Evolutionary conservation across 2,113 vertebrate species (phyloP).

Genomic region (Polypterus senegalus): DNA sequence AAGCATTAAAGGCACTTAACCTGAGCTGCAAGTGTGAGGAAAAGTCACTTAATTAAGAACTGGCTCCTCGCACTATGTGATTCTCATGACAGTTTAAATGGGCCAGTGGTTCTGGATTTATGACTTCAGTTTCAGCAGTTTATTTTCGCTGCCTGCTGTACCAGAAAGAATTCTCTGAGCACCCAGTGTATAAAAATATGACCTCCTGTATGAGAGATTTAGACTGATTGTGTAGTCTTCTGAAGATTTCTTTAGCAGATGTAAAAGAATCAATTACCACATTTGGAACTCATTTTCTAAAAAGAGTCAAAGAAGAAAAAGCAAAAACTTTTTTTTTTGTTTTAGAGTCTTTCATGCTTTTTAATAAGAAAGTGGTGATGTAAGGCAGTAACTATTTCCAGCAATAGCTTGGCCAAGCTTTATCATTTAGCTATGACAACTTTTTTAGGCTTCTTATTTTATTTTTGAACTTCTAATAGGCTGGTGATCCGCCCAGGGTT

Average conservation of each 20-base stretch:
- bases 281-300: conserved; percentile 66
- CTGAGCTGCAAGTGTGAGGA: too few species aligned
- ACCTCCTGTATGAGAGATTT: conserved; percentile 34
- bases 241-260: conserved; percentile 4
- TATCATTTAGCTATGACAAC: too few species aligned
- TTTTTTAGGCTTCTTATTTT: too few species aligned
- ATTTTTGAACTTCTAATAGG: too few species aligned
- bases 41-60: too few species aligned
- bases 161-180: conserved; percentile 7
- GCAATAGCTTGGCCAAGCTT: conserved; percentile 6
- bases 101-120: background rate
- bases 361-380: conserved; percentile 47
- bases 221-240: conserved; percentile 19
- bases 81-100: background rate
- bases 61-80: too few species aligned
- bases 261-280: conserved; percentile 35
- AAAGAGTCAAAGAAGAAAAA: conserved; percentile 31
- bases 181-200: conserved; percentile 29
- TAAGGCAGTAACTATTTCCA: conserved; percentile 53
- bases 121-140: conserved; percentile 13
- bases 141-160: conserved; percentile 17
- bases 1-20: too few species aligned
- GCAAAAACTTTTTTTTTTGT: conserved; percentile 21
- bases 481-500: too few species aligned
- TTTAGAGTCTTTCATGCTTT: conserved; percentile 17